Conservation (phyloP, 2,888 invertebrate species). For the Drosophila koepferae region DNA sequence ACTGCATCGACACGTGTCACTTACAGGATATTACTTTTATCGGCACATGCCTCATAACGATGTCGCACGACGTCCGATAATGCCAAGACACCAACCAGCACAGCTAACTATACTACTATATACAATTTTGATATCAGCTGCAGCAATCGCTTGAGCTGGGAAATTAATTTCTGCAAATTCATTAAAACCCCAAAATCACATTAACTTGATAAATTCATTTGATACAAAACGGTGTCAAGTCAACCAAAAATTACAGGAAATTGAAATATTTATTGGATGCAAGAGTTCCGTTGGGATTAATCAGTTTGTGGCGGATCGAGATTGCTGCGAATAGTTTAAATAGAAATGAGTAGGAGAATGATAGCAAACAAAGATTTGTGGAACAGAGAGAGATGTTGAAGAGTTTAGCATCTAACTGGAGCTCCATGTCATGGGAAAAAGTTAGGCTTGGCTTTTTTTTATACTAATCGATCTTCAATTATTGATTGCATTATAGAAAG, state of each 20-base stretch:
- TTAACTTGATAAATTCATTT: constrained; percentile 71
- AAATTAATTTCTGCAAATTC: constrained; percentile 77
- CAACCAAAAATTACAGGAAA: constrained; percentile 69
- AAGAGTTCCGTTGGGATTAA: constrained; percentile 22
- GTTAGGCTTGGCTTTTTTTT: too few relatives aligned
- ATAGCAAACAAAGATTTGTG: neutral
- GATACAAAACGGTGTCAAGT: constrained; percentile 67
- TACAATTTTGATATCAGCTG: constrained; percentile 6
- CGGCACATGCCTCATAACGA: constrained; percentile 63
- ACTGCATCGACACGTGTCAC: constrained; percentile 65
- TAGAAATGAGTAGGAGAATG: neutral
- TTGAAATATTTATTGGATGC: constrained; percentile 63
- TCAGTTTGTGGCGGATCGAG: neutral
- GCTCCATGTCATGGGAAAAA: too few relatives aligned
- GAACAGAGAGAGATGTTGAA: neutral
- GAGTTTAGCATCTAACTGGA: neutral
- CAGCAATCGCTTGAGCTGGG: constrained; percentile 41
- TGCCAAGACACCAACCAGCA: constrained; percentile 11
- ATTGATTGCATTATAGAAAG: too few relatives aligned
- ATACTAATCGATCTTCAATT: neutral
- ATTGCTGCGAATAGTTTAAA: neutral
- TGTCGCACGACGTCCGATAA: constrained; percentile 55
- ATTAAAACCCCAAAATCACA: constrained; percentile 69
- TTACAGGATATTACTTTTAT: constrained; percentile 77
- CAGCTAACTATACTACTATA: neutral